Conservation (phyloP, 2,797 vertebrate species). For the Micropoecilia bifurca region DNA sequence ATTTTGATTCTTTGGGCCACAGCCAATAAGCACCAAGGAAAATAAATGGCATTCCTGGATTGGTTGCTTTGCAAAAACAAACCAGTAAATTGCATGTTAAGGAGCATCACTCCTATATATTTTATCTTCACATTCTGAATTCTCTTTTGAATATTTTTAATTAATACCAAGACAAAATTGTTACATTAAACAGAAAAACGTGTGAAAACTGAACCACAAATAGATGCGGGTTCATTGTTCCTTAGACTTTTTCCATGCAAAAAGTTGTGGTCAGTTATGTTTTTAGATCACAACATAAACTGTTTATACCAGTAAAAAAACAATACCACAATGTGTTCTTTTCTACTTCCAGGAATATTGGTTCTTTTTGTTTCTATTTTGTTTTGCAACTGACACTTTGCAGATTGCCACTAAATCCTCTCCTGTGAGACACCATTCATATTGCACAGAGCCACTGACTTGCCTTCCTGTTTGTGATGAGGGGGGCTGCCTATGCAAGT, state of each 20-base stretch:
- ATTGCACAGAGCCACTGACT: conserved; percentile 33
- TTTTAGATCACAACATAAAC: background rate
- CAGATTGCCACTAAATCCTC: background rate
- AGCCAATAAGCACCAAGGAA: background rate
- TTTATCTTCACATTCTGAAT: background rate
- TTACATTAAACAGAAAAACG: background rate
- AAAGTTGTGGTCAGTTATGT: background rate
- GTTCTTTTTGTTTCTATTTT: conserved; percentile 1
- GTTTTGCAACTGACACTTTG: conserved; percentile 7
- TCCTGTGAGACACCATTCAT: conserved; percentile 22
- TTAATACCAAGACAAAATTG: background rate
- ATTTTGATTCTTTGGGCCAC: background rate
- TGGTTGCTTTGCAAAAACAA: background rate
- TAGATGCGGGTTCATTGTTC: background rate
- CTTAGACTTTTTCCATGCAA: background rate
- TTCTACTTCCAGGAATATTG: background rate
- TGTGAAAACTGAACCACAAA: background rate
- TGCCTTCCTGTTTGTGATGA: conserved; percentile 56
- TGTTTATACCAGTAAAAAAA: background rate
- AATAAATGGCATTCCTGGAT: background rate
- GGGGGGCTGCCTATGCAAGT: conserved; percentile 61
- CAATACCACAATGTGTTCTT: background rate
- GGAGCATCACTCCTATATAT: background rate
- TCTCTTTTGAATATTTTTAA: background rate
- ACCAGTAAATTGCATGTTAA: background rate